Conservation (phyloP, 30 jellyfish, hydroid and myxozoan species). For the Turritopsis rubra region DNA sequence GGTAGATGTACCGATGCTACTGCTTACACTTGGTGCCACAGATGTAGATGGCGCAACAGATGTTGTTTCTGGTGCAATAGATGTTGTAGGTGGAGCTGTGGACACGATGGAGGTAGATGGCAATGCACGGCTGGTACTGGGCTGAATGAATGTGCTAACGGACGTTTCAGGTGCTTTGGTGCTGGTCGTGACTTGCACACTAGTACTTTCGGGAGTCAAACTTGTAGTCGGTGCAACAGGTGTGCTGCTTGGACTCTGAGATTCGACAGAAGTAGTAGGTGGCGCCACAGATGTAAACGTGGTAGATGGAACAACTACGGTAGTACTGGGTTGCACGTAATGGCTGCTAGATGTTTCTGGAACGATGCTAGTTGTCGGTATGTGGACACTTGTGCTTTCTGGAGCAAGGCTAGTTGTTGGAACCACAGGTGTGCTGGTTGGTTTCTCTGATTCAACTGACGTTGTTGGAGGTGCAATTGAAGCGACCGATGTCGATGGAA, state of each 20-base stretch:
- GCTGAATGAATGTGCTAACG: neutral
- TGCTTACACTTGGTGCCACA: constrained; percentile 2
- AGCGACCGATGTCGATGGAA: neutral
- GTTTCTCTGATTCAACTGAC: neutral
- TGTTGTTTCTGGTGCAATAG: constrained; percentile 32
- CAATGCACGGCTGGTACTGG: neutral
- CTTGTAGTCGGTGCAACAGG: neutral
- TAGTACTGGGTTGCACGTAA: constrained; percentile 18
- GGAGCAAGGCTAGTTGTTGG: neutral
- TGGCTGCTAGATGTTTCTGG: constrained; percentile 18
- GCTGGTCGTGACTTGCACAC: neutral
- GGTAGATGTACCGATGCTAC: neutral
- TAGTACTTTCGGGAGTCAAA: neutral
- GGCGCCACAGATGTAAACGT: constrained; percentile 9
- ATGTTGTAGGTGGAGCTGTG: neutral
- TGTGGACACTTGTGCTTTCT: constrained; percentile 6
- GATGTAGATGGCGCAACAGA: constrained; percentile 21
- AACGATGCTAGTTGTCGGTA: constrained; percentile 10
- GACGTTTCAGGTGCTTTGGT: neutral
- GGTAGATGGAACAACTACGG: constrained; percentile 15
- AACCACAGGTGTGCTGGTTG: neutral
- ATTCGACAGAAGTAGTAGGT: constrained; percentile 28
- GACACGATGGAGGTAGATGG: constrained; percentile 10
- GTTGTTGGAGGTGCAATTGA: neutral
- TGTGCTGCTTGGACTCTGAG: neutral